Base-by-base conservation (phyloP, 2,797 vertebrate species). In the Valencia hispanica region DNA sequence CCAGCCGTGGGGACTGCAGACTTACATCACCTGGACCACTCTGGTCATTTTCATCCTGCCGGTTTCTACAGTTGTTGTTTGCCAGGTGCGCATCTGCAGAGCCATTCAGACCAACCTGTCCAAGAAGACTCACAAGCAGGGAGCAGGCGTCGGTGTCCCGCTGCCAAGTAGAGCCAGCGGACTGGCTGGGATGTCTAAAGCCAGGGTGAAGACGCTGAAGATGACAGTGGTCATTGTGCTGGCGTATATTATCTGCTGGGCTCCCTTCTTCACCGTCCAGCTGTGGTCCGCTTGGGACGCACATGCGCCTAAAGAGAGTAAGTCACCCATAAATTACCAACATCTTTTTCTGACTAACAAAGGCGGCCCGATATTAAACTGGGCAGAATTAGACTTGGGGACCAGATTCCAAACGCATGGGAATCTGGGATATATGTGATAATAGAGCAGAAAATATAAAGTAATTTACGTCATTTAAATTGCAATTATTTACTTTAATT, bases 211-310 rank as follows among this genome's bases (percentile, higher is more conserved):
- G 81, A 95, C 93, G 0, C 84, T 93, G 85, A 94, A 91, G 85
- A 94, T 95, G 93, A 94, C 94, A 0, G 88, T 93, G 88, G 90
- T 93, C 0, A 94, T 94, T 25, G 93, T 94, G 34, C 7, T 94
- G 70, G 89, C 81, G 55, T 94, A 94, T n/a, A 89, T 94, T 4
- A 45, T 90, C 75, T 95, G 93, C 80, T 93, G 94, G 93, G 84
- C 92, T 57, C 92, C 92, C 0, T 94, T 94, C 84, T 94, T 94
- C 83, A 94, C 90, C 1, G 93, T 94, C 41, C 94, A 94, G 84
- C 91, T 94, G 9, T 95, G 93, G 94, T 94, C 94, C 32, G 94
- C 89, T 39, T 95, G 94, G 94, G 94, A 95, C 86, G 66, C 34
- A 14, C 47, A 93, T 9, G 93, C 93, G 0, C 94, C 94, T 25